Base-by-base conservation (phyloP, 2,888 invertebrate genomes). In the Ptychoptera contaminata region DNA sequence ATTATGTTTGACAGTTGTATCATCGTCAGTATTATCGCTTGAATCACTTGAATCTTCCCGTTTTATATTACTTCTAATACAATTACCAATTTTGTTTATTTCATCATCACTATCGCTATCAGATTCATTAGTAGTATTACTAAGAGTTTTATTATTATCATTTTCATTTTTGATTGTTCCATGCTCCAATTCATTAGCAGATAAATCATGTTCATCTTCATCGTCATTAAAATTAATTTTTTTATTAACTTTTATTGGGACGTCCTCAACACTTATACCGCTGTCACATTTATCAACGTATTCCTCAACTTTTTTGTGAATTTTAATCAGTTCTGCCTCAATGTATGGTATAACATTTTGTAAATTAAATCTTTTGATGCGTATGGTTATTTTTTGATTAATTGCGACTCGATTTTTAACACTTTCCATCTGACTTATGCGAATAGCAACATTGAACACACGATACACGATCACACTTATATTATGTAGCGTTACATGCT, bases 381-480 rank as follows among this genome's bases (percentile, higher is more conserved):
- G 55, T 48, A 66, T 60, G 42, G 57, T 57, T 7, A 66, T 57
- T 34, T 65, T 56, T 12, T 73, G 65, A 23, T 65, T 59, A 48
- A 67, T 53, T 5, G 70, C 70, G 31, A 62, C 47, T 70, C 72
- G 71, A 34, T 61, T 51, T 2, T 50, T 47, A 31, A 8, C 62
- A 46, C 35, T 51, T 50, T 4, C 50, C 54, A 29, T 53, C 47
- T 50, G 52, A 3, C 8, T n/a, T 5, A 69, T 67, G 47, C 69
- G 70, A 37, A 79, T 65, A n/a, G 74, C 72, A 10, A 76, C 75
- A 55, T 77, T 78, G 52, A 80, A 80, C 4, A 70, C 67, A 42
- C 73, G 67, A 56, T 80, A 77, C 2, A 79, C 71, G 42, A 79
- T 65, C 36, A 75, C 73, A 8, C 76, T 75, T 29, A 81, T 62